These are phyloP conservation scores for Proisotoma minuta DNA, from an alignment of 2,888 invertebrate genomes.

Conservation along the genomic window DNA sequence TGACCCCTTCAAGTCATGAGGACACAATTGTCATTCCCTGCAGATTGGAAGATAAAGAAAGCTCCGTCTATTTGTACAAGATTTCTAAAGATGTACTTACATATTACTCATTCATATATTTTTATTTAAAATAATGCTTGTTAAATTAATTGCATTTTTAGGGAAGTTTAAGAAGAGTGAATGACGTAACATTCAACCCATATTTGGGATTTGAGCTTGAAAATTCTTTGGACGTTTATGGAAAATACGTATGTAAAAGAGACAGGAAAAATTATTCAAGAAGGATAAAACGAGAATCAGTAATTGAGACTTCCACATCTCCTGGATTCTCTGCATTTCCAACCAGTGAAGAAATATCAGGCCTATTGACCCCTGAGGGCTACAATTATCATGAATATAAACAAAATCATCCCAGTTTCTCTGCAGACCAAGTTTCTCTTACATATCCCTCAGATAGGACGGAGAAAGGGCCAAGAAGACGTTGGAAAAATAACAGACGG, in stretches of 20 bases:
- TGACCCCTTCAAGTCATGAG: conserved; percentile 27
- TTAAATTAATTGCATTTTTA: conserved; percentile 3
- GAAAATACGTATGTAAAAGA: conserved; percentile 31
- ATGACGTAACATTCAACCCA: conserved; percentile 27
- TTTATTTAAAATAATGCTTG: not conserved
- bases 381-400: too few relatives aligned
- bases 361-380: too few relatives aligned
- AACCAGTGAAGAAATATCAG: conserved; percentile 17
- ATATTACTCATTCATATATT: not conserved
- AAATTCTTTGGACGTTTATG: conserved; percentile 23
- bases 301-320: conserved; percentile 6
- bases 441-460: not conserved
- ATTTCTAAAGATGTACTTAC: conserved; percentile 21
- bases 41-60: conserved; percentile 21
- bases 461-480: not conserved
- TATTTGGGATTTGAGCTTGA: conserved; percentile 28
- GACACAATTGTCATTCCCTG: conserved; percentile 33
- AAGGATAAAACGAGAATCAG: conserved; percentile 2
- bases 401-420: too few relatives aligned
- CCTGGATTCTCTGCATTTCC: conserved; percentile 29
- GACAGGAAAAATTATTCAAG: conserved; percentile 16
- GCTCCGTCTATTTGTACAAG: conserved; percentile 29
- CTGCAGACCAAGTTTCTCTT: not conserved
- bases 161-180: conserved; percentile 23
- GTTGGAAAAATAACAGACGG: not conserved